Evolutionary conservation across 2,113 vertebrate genomes (phyloP), one percentile per base, ranked within the genome.

Genomic region (Myrmecophaga tridactyla): DNA sequence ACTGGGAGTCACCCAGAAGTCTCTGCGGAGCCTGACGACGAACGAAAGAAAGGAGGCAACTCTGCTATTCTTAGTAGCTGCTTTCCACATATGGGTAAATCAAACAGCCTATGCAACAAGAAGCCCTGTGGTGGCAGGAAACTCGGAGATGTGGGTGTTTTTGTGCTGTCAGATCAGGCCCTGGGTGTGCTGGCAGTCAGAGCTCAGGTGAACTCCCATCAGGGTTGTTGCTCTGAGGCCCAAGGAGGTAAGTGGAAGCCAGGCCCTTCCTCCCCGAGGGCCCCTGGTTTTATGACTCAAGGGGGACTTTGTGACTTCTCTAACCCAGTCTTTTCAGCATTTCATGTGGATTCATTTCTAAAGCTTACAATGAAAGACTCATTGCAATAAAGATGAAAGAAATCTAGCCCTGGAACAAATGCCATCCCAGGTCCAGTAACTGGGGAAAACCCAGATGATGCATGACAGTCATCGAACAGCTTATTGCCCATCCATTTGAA

Each of bases 321-420:
- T 60, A 96, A 72, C n/a, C 62, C 72, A 62, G 7, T 51, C 39
- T 69, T 85, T 89, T 85, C 53, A 78, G 77, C 39, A 95, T 85
- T 92, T 90, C 88, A 88, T 12, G 14, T 56, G 78, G 81, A 63
- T 36, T 92, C 58, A 20, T 58, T 96, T 94, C 82, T 83, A 81
- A 92, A 90, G 62, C 75, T 18, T 85, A 29, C 39, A 34, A 27
- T 7, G 53, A 90, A 82, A 67, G 65, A 87, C 89, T 80, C 70
- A 75, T 75, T 70, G 73, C 72, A 95, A 90, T 72, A 8, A 69
- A 83, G 69, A 56, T 25, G 43, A 76, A 78, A 29, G 27, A 41
- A 48, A 7, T 62, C 43, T n/a, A 80, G 18, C 21, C 31, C 20
- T 15, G 41, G 77, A 75, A 43, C 27, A 87, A 81, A 85, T 46